Conservation (phyloP, 2,113 vertebrate genomes). For the Lathamus discolor region DNA sequence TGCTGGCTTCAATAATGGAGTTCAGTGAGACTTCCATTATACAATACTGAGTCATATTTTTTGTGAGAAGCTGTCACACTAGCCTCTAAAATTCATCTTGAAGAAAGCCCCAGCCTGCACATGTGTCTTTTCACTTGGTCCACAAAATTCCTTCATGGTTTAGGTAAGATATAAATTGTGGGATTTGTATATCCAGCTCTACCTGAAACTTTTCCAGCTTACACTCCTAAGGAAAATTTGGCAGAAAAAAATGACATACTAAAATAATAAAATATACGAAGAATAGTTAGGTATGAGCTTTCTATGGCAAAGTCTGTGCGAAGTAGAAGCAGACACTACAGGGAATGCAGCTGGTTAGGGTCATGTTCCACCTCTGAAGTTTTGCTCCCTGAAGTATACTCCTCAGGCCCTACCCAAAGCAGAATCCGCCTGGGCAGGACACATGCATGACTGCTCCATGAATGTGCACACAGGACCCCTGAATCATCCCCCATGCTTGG, state of each 20-base stretch:
- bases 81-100: background rate
- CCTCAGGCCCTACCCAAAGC: background rate
- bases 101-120: background rate
- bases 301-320: background rate
- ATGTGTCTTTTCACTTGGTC: background rate
- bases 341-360: background rate
- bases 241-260: background rate
- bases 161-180: background rate
- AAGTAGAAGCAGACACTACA: background rate
- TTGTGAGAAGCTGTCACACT: background rate
- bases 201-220: background rate
- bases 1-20: background rate
- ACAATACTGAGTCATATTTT: background rate
- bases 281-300: background rate
- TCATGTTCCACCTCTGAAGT: background rate
- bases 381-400: background rate
- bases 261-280: background rate
- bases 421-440: background rate
- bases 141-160: background rate
- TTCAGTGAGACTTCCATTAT: background rate
- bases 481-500: fast-evolving
- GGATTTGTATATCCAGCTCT: background rate
- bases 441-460: background rate
- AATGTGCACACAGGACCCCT: background rate
- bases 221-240: background rate